Conservation (phyloP, 2,797 vertebrate genomes). For the Chaunax sp. region DNA sequence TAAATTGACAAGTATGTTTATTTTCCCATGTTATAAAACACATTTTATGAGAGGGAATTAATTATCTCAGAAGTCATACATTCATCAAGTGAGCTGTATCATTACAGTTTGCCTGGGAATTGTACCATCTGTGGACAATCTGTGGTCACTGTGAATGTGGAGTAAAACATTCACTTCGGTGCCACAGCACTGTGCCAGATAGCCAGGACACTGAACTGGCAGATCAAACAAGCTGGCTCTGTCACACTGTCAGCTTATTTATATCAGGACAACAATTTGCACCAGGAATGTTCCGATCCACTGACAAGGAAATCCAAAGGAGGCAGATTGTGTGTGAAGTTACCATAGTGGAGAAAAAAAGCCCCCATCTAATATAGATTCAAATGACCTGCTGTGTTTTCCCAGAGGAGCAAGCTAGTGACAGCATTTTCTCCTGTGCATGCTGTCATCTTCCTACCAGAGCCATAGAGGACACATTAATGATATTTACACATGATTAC, state of each 20-base stretch:
- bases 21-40: conserved; percentile 1
- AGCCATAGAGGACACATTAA: conserved; percentile 27
- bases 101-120: conserved; percentile 51
- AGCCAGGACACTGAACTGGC: conserved; percentile 71
- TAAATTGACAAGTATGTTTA: neutral
- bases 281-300: conserved; percentile 52
- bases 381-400: conserved; percentile 54
- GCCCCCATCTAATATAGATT: conserved; percentile 56
- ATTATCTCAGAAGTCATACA: conserved; percentile 20
- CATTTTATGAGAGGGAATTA: neutral
- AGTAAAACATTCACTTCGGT: conserved; percentile 61
- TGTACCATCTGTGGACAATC: conserved; percentile 63
- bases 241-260: conserved; percentile 78
- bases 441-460: conserved; percentile 47
- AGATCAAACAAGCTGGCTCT: conserved; percentile 79
- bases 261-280: conserved; percentile 81
- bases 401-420: conserved; percentile 30
- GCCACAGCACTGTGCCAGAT: conserved; percentile 51
- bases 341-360: conserved; percentile 31
- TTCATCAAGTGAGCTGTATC: conserved; percentile 32
- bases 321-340: conserved; percentile 23
- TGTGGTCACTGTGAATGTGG: conserved; percentile 63
- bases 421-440: conserved; percentile 39
- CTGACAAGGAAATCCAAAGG: conserved; percentile 57
- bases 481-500: conserved; percentile 28